Conservation (phyloP, 2,797 vertebrate species). For the Psittacula echo region DNA sequence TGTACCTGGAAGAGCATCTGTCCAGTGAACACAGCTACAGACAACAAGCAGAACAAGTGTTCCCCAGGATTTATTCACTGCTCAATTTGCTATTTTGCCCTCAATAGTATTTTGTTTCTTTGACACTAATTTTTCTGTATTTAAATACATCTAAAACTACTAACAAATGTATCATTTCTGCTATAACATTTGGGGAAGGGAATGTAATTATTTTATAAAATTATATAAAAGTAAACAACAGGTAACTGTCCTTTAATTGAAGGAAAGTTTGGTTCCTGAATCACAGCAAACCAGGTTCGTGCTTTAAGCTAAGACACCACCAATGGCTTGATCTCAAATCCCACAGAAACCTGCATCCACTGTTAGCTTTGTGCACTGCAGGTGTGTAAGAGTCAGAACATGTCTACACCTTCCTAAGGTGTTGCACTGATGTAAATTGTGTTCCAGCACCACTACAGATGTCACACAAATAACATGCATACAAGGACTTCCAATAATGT, state of each 20-base stretch:
- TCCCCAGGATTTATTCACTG: not conserved
- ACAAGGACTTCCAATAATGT: not conserved
- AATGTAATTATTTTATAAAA: not conserved
- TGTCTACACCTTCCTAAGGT: not conserved
- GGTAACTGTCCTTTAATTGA: not conserved
- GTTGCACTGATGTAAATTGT: not conserved
- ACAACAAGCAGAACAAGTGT: rapidly evolving
- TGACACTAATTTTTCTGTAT: not conserved
- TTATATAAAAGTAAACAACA: not conserved
- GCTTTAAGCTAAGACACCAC: not conserved
- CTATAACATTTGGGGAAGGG: not conserved
- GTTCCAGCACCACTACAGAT: not conserved
- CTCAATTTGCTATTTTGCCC: not conserved
- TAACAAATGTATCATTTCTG: not conserved
- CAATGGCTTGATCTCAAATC: not conserved
- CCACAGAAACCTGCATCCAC: not conserved
- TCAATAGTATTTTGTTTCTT: not conserved
- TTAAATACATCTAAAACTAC: not conserved
- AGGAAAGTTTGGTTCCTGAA: not conserved
- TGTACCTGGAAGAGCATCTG: no score
- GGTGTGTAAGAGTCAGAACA: not conserved
- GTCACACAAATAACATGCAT: not conserved
- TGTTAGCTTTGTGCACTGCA: not conserved
- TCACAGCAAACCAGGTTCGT: not conserved
- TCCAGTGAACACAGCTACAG: rapidly evolving